Base-by-base conservation (phyloP, 2,797 vertebrate genomes). In the Danio kyathit region DNA sequence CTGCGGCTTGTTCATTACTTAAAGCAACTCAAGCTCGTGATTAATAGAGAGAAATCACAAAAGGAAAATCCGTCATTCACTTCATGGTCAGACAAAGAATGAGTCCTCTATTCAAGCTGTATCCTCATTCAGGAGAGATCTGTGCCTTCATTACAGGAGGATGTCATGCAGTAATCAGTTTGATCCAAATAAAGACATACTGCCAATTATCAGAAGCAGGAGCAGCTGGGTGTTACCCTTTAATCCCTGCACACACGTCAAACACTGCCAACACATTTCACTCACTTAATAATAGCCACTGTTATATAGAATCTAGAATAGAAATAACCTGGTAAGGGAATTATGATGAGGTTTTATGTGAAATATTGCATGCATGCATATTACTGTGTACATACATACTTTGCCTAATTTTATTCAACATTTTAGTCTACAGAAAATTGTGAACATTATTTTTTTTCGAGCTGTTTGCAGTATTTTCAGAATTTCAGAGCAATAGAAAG, bases 41-140 rank as follows among this genome's bases (percentile, higher is more conserved):
- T 83, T 84, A 84, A 81, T 79, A 46, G 71, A 84, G 57, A 65
- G 73, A 76, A 65, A 71, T 84, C 74, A 76, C 73, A 80, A 82
- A 86, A 79, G 81, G 66, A 81, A 29, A 86, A 77, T 81, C 66
- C 38, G 77, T 84, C 76, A 86, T 86, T 84, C 65, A 84, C 52
- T 86, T 80, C 75, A 54, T 13, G 40, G 64, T 71, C 77, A 76
- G 81, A 84, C 82, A 84, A 84, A 84, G 85, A 84, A 83, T 79
- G 71, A 86, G 78, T 70, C 70, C 80, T 54, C 81, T 84, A 83
- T 86, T 86, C 83, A 83, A 79, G 69, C 52, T 76, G 49, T 84
- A 84, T 67, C 52, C 74, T 76, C 59, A 77, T 86, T 84, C 74
- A 80, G 77, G 64, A 79, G 70, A 78, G 79, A 76, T 80, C 54